phyloP scores from a whole-genome alignment of 2,888 invertebrate species.

The Laothoe populi region DNA sequence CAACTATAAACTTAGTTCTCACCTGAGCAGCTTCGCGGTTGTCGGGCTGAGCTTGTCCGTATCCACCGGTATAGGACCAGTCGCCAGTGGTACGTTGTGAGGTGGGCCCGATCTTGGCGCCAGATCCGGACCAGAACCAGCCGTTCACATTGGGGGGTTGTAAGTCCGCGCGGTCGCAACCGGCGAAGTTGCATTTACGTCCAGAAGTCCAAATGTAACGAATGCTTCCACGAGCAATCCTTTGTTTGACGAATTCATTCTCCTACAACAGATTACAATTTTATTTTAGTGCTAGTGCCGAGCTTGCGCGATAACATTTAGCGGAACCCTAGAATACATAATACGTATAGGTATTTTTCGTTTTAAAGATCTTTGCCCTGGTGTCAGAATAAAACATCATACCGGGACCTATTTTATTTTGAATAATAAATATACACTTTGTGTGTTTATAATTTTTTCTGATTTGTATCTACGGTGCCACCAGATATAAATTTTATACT shows the following conservation, averaged over 20 bases:
- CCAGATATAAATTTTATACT: too few species aligned
- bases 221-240: conserved; percentile 91
- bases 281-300: too few species aligned
- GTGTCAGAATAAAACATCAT: too few species aligned
- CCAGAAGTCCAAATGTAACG: conserved; percentile 96
- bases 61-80: conserved; percentile 95
- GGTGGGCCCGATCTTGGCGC: conserved; percentile 95
- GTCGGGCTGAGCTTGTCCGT: conserved; percentile 94
- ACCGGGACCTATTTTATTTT: too few species aligned
- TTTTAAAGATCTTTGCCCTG: too few species aligned
- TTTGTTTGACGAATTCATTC: conserved; percentile 95
- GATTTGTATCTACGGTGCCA: too few species aligned
- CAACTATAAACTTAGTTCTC: conserved; percentile 33
- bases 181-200: conserved; percentile 96
- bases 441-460: too few species aligned
- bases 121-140: conserved; percentile 98
- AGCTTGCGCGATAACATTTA: too few species aligned
- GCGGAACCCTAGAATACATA: too few species aligned
- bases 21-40: conserved; percentile 96
- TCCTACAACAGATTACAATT: conserved; percentile 74
- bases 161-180: conserved; percentile 92
- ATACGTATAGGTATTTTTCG: too few species aligned
- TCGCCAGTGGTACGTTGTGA: conserved; percentile 95
- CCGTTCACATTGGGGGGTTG: conserved; percentile 94
- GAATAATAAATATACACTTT: too few species aligned